These are phyloP conservation scores for Perognathus longimembris DNA, from an alignment of 2,113 vertebrate genomes.

Conservation along the genomic window DNA sequence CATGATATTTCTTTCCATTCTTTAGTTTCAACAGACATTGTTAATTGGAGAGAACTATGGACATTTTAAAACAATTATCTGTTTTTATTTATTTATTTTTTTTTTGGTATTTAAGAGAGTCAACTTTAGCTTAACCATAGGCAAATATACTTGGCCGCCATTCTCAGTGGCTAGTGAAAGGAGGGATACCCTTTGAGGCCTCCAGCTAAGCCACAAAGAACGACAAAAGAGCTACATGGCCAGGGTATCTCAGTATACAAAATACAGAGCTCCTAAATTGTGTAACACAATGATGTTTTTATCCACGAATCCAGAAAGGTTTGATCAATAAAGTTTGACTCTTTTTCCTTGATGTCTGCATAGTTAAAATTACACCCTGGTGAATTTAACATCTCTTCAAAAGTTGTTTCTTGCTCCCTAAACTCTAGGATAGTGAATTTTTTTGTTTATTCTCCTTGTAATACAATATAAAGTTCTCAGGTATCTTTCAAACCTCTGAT, in stretches of 20 bases:
- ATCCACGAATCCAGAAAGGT: background rate
- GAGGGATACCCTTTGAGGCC: background rate
- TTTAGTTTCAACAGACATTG: slow-evolving; percentile 2
- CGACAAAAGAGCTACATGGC: background rate
- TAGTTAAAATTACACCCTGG: slow-evolving; percentile 16
- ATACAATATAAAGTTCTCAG: background rate
- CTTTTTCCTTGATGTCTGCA: slow-evolving; percentile 47
- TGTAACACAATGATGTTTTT: background rate
- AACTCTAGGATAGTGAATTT: background rate
- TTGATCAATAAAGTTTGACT: slow-evolving; percentile 51
- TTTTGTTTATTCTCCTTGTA: background rate
- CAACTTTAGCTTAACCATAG: background rate
- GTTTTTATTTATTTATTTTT: background rate
- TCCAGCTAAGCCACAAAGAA: background rate
- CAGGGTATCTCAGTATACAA: background rate
- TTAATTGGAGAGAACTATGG: background rate
- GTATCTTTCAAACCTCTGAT: slow-evolving; percentile 18
- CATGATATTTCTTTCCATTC: background rate
- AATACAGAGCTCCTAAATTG: background rate
- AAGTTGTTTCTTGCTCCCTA: slow-evolving; percentile 28
- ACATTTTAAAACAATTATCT: background rate
- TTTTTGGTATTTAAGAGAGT: background rate
- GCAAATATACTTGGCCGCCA: background rate
- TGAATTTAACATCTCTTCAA: slow-evolving; percentile 15
- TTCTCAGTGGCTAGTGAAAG: background rate